Conservation (phyloP, 2,113 vertebrate species). For the Dipodomys spectabilis region DNA sequence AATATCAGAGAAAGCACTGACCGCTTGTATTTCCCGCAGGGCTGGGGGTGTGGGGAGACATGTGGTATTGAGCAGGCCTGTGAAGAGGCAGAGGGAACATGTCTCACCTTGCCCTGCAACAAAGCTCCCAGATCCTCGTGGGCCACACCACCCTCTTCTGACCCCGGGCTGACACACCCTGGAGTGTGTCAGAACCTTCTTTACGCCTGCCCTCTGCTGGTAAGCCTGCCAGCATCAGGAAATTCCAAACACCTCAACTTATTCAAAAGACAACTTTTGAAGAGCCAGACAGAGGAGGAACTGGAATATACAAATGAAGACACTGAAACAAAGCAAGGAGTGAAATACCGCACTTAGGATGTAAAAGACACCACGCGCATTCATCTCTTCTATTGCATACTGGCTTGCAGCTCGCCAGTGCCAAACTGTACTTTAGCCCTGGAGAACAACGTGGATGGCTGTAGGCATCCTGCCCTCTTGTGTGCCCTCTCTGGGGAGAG, state of each 20-base stretch:
- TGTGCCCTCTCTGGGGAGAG: slow-evolving; percentile 86
- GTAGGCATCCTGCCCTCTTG: slow-evolving; percentile 67
- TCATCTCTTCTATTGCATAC: slow-evolving; percentile 52
- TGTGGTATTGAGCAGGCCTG: background rate
- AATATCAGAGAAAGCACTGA: slow-evolving; percentile 51
- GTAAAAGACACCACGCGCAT: slow-evolving; percentile 41
- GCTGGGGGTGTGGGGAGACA: background rate
- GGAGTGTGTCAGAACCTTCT: slow-evolving; percentile 38
- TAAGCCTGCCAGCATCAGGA: slow-evolving; percentile 70
- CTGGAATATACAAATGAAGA: slow-evolving; percentile 26
- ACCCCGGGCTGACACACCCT: slow-evolving; percentile 65
- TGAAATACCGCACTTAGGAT: slow-evolving; percentile 60
- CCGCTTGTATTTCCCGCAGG: slow-evolving; percentile 42
- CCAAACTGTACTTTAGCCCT: slow-evolving; percentile 60
- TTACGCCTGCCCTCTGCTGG: slow-evolving; percentile 88
- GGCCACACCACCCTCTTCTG: slow-evolving; percentile 47
- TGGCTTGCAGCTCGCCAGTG: slow-evolving; percentile 38
- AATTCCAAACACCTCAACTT: slow-evolving; percentile 39
- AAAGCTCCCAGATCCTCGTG: background rate
- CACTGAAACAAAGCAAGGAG: slow-evolving; percentile 15
- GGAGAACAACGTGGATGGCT: slow-evolving; percentile 72
- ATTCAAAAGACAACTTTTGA: slow-evolving; percentile 50
- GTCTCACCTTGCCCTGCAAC: slow-evolving; percentile 52
- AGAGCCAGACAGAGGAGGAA: slow-evolving; percentile 43
- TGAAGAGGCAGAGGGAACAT: background rate